These are phyloP conservation scores for Myathropa florea DNA, from an alignment of 2,888 invertebrate species.

Conservation along the genomic window DNA sequence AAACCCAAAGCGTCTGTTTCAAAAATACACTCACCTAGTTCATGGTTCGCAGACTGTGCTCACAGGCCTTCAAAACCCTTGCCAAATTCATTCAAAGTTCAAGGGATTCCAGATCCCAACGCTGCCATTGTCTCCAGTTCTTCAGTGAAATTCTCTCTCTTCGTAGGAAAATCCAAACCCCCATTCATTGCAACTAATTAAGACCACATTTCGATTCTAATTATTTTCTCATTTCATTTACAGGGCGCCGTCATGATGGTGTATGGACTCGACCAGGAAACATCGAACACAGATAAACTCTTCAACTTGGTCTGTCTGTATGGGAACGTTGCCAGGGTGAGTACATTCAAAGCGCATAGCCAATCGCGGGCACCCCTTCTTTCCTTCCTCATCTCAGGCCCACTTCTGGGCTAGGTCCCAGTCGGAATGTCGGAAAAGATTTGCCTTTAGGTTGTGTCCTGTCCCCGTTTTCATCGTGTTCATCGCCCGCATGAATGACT, in stretches of 20 bases:
- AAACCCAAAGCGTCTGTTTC: too few relatives aligned
- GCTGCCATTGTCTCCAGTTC: background rate
- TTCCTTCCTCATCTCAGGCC: background rate
- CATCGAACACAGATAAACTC: constrained; percentile 96
- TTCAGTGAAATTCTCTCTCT: background rate
- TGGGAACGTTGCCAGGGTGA: constrained; percentile 98
- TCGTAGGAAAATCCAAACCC: too few relatives aligned
- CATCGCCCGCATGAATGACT: background rate
- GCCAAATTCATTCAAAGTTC: too few relatives aligned
- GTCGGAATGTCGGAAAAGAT: background rate
- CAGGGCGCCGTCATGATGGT: constrained; percentile 98
- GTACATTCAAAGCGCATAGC: constrained; percentile 74
- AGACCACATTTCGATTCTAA: background rate
- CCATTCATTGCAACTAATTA: background rate
- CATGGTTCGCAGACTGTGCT: too few relatives aligned
- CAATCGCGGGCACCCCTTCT: background rate
- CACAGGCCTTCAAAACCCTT: too few relatives aligned
- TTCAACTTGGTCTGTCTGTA: constrained; percentile 99
- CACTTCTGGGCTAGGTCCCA: background rate
- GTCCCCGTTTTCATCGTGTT: background rate
- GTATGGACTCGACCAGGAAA: constrained; percentile 95
- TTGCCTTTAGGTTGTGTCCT: background rate
- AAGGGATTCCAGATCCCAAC: background rate
- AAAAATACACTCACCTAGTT: too few relatives aligned
- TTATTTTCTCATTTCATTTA: constrained; percentile 73